Percentiles rank a stretch among this genome's conserved stretches.
These are phyloP conservation scores for Zele albiditarsus DNA, from an alignment of 2,888 invertebrate species.

Conservation along the genomic window DNA sequence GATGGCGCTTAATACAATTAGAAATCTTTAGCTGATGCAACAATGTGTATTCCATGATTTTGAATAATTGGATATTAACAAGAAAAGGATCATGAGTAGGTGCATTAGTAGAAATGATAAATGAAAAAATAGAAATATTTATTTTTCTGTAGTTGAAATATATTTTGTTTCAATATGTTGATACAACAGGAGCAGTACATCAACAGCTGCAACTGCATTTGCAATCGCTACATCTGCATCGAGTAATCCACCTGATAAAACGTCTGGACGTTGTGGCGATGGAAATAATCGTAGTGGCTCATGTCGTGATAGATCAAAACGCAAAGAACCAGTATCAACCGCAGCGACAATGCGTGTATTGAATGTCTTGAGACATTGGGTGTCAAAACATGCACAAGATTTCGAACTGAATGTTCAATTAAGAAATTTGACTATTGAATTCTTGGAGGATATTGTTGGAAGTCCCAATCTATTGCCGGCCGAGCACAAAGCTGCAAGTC, in stretches of 20 bases:
- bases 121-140: not conserved
- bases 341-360: slow-evolving; percentile 96
- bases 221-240: slow-evolving; percentile 93
- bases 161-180: slow-evolving; percentile 15
- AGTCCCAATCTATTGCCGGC: slow-evolving; percentile 88
- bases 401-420: slow-evolving; percentile 86
- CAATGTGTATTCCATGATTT: not conserved
- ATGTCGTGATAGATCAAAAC: slow-evolving; percentile 74
- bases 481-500: slow-evolving; percentile 91
- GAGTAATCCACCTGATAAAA: slow-evolving; percentile 84
- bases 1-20: not conserved
- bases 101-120: not conserved
- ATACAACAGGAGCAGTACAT: slow-evolving; percentile 83
- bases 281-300: slow-evolving; percentile 59
- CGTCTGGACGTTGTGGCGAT: slow-evolving; percentile 60
- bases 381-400: slow-evolving; percentile 91
- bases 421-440: slow-evolving; percentile 86
- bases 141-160: not conserved
- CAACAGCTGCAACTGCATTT: slow-evolving; percentile 91
- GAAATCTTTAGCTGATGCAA: not conserved
- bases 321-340: slow-evolving; percentile 86
- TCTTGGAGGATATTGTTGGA: slow-evolving; percentile 90
- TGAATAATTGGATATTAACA: not conserved
- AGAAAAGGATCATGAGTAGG: not conserved
- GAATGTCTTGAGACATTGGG: slow-evolving; percentile 93